A percentile compares a stretch with the other conserved stretches of the same genome.
phyloP scores from a whole-genome alignment of 2,888 invertebrate species.

The Calameuta idolon region DNA sequence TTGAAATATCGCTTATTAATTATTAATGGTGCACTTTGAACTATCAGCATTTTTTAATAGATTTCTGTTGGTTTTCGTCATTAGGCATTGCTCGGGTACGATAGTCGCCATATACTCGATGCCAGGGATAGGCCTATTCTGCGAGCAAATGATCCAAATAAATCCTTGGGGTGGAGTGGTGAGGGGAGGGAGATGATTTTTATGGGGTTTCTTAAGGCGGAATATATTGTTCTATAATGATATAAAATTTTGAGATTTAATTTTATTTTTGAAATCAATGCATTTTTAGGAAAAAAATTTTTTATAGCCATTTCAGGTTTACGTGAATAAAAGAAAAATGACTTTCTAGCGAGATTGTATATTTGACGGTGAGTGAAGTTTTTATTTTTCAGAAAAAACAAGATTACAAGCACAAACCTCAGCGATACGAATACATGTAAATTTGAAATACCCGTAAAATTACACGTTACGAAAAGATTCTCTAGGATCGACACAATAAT shows the following conservation, averaged over 20 bases:
- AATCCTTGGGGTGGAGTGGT: neutral
- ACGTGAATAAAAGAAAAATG: neutral
- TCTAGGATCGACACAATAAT: neutral
- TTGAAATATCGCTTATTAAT: slow-evolving; percentile 16
- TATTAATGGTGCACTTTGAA: slow-evolving; percentile 14
- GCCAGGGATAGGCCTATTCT: neutral
- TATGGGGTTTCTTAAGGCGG: neutral
- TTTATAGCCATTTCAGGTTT: neutral
- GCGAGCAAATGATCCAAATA: neutral
- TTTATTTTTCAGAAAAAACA: neutral
- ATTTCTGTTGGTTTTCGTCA: slow-evolving; percentile 16
- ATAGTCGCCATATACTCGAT: neutral
- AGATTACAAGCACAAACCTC: neutral
- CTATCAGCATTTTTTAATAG: slow-evolving; percentile 13
- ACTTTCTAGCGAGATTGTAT: neutral
- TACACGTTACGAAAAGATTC: slow-evolving; percentile 1
- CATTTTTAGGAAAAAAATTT: neutral
- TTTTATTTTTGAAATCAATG: neutral
- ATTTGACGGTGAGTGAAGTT: neutral
- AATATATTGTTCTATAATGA: neutral
- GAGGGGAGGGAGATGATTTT: neutral
- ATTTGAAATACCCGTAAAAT: slow-evolving; percentile 1
- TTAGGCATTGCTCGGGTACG: slow-evolving; percentile 3
- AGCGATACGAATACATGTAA: neutral
- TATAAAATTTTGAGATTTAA: neutral